A percentile compares a stretch with the other conserved stretches of the same genome.
Evolutionary conservation across 2,888 invertebrate genomes (phyloP).

Genomic region (Meteorus colon): DNA sequence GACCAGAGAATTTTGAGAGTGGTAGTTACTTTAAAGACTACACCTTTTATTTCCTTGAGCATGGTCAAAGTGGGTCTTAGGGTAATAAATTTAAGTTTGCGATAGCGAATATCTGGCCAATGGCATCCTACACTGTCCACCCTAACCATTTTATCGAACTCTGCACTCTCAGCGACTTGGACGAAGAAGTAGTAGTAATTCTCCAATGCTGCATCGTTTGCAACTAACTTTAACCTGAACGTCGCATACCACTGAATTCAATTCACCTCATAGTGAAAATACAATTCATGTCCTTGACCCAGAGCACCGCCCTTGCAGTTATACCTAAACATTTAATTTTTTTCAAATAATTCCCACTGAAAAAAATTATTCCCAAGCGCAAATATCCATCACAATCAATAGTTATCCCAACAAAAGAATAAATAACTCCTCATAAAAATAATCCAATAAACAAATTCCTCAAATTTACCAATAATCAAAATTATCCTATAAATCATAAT

Average conservation of each 20-base stretch:
- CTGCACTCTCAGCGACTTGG: slow-evolving; percentile 32
- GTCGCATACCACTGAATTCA: slow-evolving; percentile 23
- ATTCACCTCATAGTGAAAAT: slow-evolving; percentile 19
- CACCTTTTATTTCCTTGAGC: slow-evolving; percentile 4
- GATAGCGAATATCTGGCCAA: slow-evolving; percentile 35
- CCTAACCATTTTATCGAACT: slow-evolving; percentile 35
- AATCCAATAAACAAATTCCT: too few species aligned
- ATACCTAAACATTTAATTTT: neutral
- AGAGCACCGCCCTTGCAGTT: slow-evolving; percentile 7
- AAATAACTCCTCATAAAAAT: too few species aligned
- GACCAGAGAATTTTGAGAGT: neutral
- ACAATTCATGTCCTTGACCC: slow-evolving; percentile 29
- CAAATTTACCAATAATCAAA: too few species aligned
- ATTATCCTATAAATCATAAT: too few species aligned
- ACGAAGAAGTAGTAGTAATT: slow-evolving; percentile 13
- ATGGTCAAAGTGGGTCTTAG: slow-evolving; percentile 18
- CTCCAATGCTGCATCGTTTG: slow-evolving; percentile 31
- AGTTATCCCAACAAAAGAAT: too few species aligned
- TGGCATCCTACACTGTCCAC: slow-evolving; percentile 6
- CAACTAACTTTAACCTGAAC: slow-evolving; percentile 20
- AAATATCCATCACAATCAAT: too few species aligned
- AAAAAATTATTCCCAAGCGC: neutral
- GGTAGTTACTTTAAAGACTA: slow-evolving; percentile 5
- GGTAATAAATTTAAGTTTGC: slow-evolving; percentile 32
- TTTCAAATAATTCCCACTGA: neutral